These are phyloP conservation scores for Peromyscus leucopus DNA, from an alignment of 2,113 vertebrate species.

Conservation along the genomic window DNA sequence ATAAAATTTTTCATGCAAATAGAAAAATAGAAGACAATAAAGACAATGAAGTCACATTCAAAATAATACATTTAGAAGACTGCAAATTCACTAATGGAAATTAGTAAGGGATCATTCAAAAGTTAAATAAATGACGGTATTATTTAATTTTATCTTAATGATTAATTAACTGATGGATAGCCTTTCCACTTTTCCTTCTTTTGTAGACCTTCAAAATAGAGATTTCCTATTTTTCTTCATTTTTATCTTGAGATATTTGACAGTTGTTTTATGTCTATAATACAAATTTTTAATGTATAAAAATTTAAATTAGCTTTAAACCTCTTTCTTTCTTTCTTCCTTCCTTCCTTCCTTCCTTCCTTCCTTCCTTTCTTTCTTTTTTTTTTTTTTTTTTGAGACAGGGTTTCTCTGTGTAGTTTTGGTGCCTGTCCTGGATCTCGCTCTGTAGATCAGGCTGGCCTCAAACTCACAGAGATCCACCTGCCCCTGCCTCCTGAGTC, in stretches of 20 bases:
- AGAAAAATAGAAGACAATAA: background rate
- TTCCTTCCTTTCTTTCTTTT: no score
- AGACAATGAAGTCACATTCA: background rate
- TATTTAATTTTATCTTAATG: background rate
- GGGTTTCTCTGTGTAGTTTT: no score
- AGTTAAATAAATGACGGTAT: background rate
- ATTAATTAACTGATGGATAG: background rate
- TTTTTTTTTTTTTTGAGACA: no score
- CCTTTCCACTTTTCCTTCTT: background rate
- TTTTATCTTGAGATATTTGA: constrained; percentile 34
- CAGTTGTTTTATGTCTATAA: background rate
- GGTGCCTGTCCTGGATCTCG: no score
- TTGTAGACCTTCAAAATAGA: background rate
- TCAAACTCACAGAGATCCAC: no score
- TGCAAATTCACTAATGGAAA: background rate
- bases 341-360: no score
- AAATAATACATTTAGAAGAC: background rate
- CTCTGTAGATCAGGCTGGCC: no score
- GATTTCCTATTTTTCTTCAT: background rate
- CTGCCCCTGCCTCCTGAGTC: no score
- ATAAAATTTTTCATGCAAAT: background rate
- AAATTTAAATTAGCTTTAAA: background rate
- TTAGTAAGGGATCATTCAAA: background rate
- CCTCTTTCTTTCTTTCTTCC: no score
- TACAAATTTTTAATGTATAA: background rate